Evolutionary conservation across 2,113 vertebrate genomes (phyloP).

Genomic region (Atlantisia rogersi): DNA sequence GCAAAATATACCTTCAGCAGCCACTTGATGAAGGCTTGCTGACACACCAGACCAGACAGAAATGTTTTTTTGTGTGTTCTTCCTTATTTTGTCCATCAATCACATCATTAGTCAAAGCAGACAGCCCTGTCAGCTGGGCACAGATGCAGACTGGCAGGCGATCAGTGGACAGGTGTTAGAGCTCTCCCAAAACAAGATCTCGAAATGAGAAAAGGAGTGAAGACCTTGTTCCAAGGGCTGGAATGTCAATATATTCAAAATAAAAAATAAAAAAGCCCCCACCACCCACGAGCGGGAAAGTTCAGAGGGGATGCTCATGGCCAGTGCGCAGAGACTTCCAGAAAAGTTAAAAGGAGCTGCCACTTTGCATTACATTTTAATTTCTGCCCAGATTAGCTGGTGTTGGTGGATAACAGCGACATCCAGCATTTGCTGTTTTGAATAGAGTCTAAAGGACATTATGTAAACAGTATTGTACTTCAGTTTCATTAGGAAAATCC

Average conservation of each 20-base stretch:
- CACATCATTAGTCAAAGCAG: slow-evolving; percentile 94
- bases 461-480: slow-evolving; percentile 61
- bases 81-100: slow-evolving; percentile 94
- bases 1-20: slow-evolving; percentile 91
- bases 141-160: slow-evolving; percentile 85
- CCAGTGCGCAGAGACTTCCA: background rate
- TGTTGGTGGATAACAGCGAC: background rate
- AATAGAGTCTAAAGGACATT: slow-evolving; percentile 60
- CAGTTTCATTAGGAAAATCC: slow-evolving; percentile 69
- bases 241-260: slow-evolving; percentile 67
- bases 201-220: slow-evolving; percentile 77
- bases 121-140: slow-evolving; percentile 85
- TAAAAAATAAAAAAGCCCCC: background rate
- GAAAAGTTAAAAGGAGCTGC: slow-evolving; percentile 34
- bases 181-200: slow-evolving; percentile 81
- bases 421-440: slow-evolving; percentile 40
- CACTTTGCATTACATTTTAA: slow-evolving; percentile 46
- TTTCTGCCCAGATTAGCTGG: slow-evolving; percentile 18
- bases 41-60: slow-evolving; percentile 88
- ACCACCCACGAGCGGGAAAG: slow-evolving; percentile 7
- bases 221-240: slow-evolving; percentile 79
- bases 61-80: slow-evolving; percentile 87
- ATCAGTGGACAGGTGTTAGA: slow-evolving; percentile 86
- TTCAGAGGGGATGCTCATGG: slow-evolving; percentile 48
- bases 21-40: slow-evolving; percentile 90